phyloP scores from a whole-genome alignment of 37 sponge, comb jelly and placozoan species.

The Amphimedon queenslandica region DNA sequence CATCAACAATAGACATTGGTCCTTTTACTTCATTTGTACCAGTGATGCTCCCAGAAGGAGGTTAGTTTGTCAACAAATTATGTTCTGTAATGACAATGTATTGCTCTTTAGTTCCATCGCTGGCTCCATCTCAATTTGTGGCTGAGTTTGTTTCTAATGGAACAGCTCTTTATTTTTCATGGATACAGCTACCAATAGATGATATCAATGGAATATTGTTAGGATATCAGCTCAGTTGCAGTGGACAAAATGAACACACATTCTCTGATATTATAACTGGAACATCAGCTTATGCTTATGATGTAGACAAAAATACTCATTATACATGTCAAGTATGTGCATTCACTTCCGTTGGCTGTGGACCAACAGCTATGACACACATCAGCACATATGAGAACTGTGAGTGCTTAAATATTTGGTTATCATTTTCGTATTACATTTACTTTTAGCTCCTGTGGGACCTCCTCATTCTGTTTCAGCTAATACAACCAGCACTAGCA shows the following conservation, averaged over 20 bases:
- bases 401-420: not conserved
- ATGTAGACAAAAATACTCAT: not conserved
- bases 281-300: not conserved
- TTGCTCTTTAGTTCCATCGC: not conserved
- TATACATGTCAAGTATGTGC: slow-evolving; percentile 3
- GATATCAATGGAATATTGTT: not conserved
- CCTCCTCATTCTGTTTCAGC: not conserved
- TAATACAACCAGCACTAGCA: not conserved
- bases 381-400: not conserved
- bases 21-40: not conserved
- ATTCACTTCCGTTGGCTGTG: slow-evolving; percentile 7
- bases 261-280: not conserved
- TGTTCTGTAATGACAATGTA: not conserved
- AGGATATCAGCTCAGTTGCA: not conserved
- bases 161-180: not conserved
- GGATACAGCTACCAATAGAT: not conserved
- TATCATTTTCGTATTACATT: not conserved
- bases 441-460: slow-evolving; percentile 7
- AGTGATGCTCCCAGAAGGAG: slow-evolving; percentile 16
- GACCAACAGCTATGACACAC: not conserved
- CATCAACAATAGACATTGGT: not conserved
- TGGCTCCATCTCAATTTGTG: not conserved
- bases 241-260: not conserved
- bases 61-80: slow-evolving; percentile 4
- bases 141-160: not conserved